Base-by-base conservation (phyloP, 2,888 invertebrate genomes). In the Drosophila tanythrix region DNA sequence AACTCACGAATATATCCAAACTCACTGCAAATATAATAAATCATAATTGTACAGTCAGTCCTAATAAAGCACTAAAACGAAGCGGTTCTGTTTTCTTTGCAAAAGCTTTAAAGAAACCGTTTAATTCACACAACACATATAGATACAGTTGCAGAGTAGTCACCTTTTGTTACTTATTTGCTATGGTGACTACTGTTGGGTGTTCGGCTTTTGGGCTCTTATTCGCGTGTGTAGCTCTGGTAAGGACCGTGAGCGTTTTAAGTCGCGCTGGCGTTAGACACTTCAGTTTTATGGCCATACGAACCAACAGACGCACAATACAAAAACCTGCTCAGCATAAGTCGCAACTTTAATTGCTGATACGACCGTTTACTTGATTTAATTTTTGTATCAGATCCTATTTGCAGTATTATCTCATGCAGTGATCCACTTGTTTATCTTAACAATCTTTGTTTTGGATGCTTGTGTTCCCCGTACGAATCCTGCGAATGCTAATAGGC, bases 221-320 rank as follows among this genome's bases (percentile, higher is more conserved):
- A 35, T 29, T n/a, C 56, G 53, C 64, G 48, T 64, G 63, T 35
- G 50, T 50, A 71, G 56, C 55, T 62, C 51, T 52, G 18, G 33
- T 56, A 46, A 55, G 52, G 69, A 55, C 71, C 73, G 68, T 65
- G 53, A 56, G 31, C 70, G 70, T 53, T 74, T 62, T 85, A 79
- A 83, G 71, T 62, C 76, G 79, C 74, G 72, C 70, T 76, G 65
- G 71, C 69, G 52, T 35, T 36, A 65, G 71, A 66, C 71, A 52
- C 58, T 46, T 48, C 48, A 51, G 58, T 81, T 88, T 88, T 88
- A 85, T 85, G 86, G 70, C 57, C 56, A 55, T 56, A 58, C 40
- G 65, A 40, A 38, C 56, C 53, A n/a, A 21, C 52, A 51, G 57
- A 53, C 64, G 52, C n/a, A 72, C 55, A 59, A 33, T 11, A 58